A percentile compares a stretch with the other conserved stretches of the same genome.
phyloP scores from a whole-genome alignment of 2,888 invertebrate genomes.

The Cataglyphis albicans region DNA sequence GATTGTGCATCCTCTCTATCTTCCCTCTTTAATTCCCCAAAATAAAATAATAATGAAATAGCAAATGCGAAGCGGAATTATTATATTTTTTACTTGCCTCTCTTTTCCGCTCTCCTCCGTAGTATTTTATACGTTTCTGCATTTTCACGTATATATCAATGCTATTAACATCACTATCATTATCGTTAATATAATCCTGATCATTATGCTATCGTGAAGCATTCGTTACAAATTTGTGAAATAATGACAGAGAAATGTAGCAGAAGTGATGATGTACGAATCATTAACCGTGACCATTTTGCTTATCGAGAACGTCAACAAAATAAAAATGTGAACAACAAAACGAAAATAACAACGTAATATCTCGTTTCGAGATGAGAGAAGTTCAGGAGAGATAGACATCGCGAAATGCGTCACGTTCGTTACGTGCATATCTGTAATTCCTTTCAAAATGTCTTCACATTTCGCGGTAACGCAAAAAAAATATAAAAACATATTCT shows the following conservation, averaged over 20 bases:
- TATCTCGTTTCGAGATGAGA: constrained; percentile 16
- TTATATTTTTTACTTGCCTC: constrained; percentile 9
- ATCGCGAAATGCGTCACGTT: constrained; percentile 15
- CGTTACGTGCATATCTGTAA: constrained; percentile 10
- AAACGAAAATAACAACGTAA: not conserved
- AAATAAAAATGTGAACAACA: too few relatives aligned
- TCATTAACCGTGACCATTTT: constrained; percentile 3
- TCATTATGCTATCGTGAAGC: not conserved
- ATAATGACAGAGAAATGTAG: not conserved
- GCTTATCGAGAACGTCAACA: not conserved
- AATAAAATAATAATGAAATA: constrained; percentile 22
- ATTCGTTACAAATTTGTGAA: not conserved
- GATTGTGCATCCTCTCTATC: not conserved
- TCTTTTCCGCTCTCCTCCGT: not conserved
- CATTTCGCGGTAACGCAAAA: constrained; percentile 4
- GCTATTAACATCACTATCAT: not conserved
- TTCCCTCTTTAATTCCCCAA: constrained; percentile 10
- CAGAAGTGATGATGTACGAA: not conserved
- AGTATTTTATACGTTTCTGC: not conserved
- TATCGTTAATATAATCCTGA: not conserved
- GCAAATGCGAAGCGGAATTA: not conserved
- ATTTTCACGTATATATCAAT: not conserved
- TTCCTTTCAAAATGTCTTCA: constrained; percentile 46
- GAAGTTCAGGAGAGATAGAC: constrained; percentile 22
- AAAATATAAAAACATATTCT: constrained; percentile 8